Evolutionary conservation across 2,113 vertebrate genomes (phyloP), one percentile per base, ranked within the genome.

Genomic region (Cyprinodon brontotheroides): DNA sequence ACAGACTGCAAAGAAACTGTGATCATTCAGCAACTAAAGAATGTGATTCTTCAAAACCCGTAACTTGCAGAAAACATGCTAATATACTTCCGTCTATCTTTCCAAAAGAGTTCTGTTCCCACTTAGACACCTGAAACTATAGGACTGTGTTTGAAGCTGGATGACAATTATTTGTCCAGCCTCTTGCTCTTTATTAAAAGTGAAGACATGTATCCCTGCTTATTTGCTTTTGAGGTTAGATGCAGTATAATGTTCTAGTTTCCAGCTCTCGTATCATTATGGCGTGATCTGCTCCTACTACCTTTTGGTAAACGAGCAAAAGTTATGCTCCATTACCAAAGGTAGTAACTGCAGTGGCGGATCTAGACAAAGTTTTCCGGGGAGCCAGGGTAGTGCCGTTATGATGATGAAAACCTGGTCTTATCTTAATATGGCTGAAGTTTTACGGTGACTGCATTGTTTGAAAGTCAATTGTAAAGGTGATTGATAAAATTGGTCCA

Each of bases 281-380:
- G 80, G 84, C 79, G 74, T 77, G 77, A 90, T 89, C 4, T 78
- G 40, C 66, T 78, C 75, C 81, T 85, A 90, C 88, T 90, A 43
- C 65, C 83, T 70, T 68, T 86, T 66, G 29, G 64, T 80, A 82
- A 71, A 69, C 36, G 43, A 78, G 75, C 77, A 77, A 29, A 29
- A 29, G 29, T 29, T 29, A 29, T 29, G 29, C 29, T 29, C 29
- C 29, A 1, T 29, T 29, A 29, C 29, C 29, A 29, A 29, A 29
- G 29, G 29, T 29, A 29, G 29, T 29, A 29, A 29, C 29, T 29
- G 29, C 29, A 29, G 29, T 29, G 29, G 29, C 29, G 29, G 29
- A 29, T 29, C 29, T 29, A 29, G 29, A 29, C 29, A 29, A 29
- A 29, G 29, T 1, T 29, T 29, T 29, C 29, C 29, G 29, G 29